Percentiles rank a stretch among this genome's conserved stretches.
These are phyloP conservation scores for Gallinago jamesoni DNA, from an alignment of 2,113 vertebrate species.

Conservation along the genomic window DNA sequence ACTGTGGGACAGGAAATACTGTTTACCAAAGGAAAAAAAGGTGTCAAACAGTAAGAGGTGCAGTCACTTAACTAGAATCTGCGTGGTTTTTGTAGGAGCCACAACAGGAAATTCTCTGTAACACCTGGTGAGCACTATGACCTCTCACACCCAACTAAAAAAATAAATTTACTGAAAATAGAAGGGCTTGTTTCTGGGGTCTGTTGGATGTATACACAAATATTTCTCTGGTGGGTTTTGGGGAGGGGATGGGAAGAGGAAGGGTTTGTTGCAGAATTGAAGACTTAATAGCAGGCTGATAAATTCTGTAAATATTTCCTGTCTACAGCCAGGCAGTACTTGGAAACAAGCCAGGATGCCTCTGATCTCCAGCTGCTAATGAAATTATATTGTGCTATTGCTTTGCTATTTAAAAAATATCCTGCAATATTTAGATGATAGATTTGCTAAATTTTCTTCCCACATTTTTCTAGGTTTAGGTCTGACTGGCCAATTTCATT, in stretches of 20 bases:
- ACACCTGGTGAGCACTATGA: not conserved
- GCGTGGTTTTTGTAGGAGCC: not conserved
- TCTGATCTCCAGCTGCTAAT: not conserved
- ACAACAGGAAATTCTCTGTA: not conserved
- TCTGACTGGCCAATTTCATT: not conserved
- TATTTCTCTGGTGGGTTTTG: not conserved
- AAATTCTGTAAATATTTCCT: not conserved
- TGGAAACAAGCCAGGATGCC: not conserved
- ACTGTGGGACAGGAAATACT: not conserved
- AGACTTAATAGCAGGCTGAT: not conserved
- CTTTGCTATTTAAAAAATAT: not conserved
- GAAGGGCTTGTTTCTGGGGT: not conserved
- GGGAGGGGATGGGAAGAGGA: not conserved
- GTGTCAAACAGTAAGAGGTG: not conserved
- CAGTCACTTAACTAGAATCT: not conserved
- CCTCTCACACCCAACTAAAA: not conserved
- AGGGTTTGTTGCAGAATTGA: not conserved
- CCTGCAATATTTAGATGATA: not conserved
- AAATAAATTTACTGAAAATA: not conserved
- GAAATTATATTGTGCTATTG: not conserved
- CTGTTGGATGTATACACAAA: fast-evolving
- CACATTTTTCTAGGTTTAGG: not conserved
- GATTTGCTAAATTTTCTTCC: not conserved
- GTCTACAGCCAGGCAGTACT: not conserved
- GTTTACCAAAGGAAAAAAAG: not conserved